A percentile compares a stretch with the other conserved stretches of the same genome.
phyloP scores from a whole-genome alignment of 2,888 invertebrate species.

The Atethmia centrago region DNA sequence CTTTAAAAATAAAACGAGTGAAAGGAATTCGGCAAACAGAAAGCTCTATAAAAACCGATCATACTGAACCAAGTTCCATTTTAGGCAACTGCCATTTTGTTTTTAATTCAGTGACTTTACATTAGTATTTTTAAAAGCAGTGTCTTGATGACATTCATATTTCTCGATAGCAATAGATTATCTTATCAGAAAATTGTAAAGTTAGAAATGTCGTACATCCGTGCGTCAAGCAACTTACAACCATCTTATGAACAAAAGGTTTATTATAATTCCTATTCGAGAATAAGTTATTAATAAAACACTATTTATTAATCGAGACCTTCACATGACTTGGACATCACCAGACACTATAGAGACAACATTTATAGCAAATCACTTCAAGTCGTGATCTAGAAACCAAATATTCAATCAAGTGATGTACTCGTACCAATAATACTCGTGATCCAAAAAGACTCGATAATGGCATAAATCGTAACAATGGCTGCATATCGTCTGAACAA shows the following conservation, averaged over 20 bases:
- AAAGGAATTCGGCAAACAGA: slow-evolving; percentile 60
- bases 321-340: slow-evolving; percentile 1
- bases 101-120: slow-evolving; percentile 12
- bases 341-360: slow-evolving; percentile 16
- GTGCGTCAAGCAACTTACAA: slow-evolving; percentile 21
- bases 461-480: slow-evolving; percentile 60
- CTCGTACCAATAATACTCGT: slow-evolving; percentile 55
- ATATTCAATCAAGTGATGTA: slow-evolving; percentile 46
- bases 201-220: slow-evolving; percentile 13
- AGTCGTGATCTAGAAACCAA: slow-evolving; percentile 48
- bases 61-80: slow-evolving; percentile 47
- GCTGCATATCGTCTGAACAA: slow-evolving; percentile 55
- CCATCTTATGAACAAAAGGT: slow-evolving; percentile 17
- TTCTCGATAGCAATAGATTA: neutral
- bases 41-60: slow-evolving; percentile 55
- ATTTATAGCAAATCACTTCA: slow-evolving; percentile 31
- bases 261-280: slow-evolving; percentile 10
- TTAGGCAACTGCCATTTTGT: slow-evolving; percentile 23
- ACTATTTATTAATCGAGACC: neutral
- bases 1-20: slow-evolving; percentile 51
- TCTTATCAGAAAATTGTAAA: slow-evolving; percentile 26
- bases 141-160: slow-evolving; percentile 7
- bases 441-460: slow-evolving; percentile 54
- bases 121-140: neutral
- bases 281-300: slow-evolving; percentile 6